Percentiles rank a stretch among this genome's conserved stretches.
Evolutionary conservation across 35 echinoderm and acorn worm species (phyloP).

Genomic region (Antedon bifida): DNA sequence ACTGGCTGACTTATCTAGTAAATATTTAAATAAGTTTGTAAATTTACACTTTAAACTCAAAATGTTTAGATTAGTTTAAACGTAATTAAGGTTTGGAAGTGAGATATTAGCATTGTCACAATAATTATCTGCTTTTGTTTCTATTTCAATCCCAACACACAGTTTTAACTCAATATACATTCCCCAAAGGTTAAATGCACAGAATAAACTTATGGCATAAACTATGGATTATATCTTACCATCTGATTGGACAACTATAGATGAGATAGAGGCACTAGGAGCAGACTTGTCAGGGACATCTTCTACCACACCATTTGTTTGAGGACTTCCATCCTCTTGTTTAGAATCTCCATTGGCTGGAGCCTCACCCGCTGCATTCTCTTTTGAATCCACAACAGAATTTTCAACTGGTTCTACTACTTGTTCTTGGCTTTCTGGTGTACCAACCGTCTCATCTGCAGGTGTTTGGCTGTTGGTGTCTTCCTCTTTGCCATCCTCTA

Average conservation of each 20-base stretch:
- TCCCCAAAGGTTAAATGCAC: too few relatives aligned
- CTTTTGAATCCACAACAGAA: not conserved
- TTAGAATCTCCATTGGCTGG: not conserved
- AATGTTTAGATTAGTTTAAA: too few relatives aligned
- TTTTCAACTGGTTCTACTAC: not conserved
- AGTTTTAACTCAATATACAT: too few relatives aligned
- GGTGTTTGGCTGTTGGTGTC: not conserved
- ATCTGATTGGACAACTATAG: not conserved
- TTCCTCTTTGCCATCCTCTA: not conserved
- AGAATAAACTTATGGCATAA: too few relatives aligned
- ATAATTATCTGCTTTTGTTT: too few relatives aligned
- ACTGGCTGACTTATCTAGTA: slow-evolving; percentile 45
- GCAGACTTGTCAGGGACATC: not conserved
- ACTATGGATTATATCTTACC: not conserved
- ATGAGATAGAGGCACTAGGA: not conserved
- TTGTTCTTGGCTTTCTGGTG: not conserved
- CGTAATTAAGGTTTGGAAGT: too few relatives aligned
- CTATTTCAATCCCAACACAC: too few relatives aligned
- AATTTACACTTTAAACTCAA: too few relatives aligned
- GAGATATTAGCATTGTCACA: too few relatives aligned
- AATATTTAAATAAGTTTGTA: too few relatives aligned
- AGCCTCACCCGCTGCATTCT: not conserved
- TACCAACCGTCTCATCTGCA: not conserved
- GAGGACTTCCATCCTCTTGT: slow-evolving; percentile 15
- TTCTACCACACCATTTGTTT: not conserved